Conservation (phyloP, 2,888 invertebrate species). For the Apotomis turbidana region DNA sequence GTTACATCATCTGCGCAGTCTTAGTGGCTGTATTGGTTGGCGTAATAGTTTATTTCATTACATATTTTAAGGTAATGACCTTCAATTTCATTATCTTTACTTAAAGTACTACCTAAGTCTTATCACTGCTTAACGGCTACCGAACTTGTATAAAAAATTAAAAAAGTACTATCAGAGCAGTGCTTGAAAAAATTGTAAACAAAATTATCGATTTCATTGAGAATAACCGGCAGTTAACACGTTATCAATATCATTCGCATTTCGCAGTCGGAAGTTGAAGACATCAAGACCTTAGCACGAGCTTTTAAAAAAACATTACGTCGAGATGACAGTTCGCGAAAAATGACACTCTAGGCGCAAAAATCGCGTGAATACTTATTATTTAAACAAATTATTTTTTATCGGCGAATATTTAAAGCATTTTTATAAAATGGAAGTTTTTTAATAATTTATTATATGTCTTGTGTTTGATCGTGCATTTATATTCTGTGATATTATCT, state of each 20-base stretch:
- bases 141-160: slow-evolving; percentile 17
- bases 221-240: slow-evolving; percentile 27
- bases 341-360: slow-evolving; percentile 16
- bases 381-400: slow-evolving; percentile 13
- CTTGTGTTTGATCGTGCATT: slow-evolving; percentile 47
- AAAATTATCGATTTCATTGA: slow-evolving; percentile 37
- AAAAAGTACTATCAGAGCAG: slow-evolving; percentile 22
- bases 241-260: slow-evolving; percentile 29
- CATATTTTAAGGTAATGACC: slow-evolving; percentile 67
- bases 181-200: slow-evolving; percentile 31
- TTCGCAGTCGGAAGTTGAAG: slow-evolving; percentile 43
- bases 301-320: slow-evolving; percentile 44
- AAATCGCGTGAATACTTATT: slow-evolving; percentile 23
- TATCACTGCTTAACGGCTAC: slow-evolving; percentile 20
- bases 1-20: slow-evolving; percentile 66
- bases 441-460: slow-evolving; percentile 19
- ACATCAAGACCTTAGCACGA: background rate
- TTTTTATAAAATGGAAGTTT: slow-evolving; percentile 18
- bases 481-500: slow-evolving; percentile 58
- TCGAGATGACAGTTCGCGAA: slow-evolving; percentile 44
- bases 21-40: slow-evolving; percentile 69
- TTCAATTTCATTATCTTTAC: slow-evolving; percentile 36
- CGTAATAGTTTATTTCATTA: slow-evolving; percentile 74
- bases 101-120: slow-evolving; percentile 1
- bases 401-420: background rate